Percentiles rank a stretch among this genome's conserved stretches.
phyloP scores from a whole-genome alignment of 2,113 vertebrate species.

The Calypte anna region DNA sequence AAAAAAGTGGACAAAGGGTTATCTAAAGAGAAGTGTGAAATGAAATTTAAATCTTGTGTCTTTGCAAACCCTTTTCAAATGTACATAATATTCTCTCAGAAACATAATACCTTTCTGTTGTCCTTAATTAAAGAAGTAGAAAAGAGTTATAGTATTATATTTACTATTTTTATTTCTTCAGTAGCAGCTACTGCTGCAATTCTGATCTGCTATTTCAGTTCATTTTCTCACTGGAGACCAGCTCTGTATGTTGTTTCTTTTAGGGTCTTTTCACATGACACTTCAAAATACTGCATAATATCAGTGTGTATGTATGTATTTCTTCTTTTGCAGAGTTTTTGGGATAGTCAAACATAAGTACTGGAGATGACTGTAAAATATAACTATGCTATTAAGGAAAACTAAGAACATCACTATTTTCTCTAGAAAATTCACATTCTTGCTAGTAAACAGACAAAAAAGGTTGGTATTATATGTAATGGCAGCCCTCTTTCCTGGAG shows the following conservation, averaged over 20 bases:
- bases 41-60: neutral
- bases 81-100: neutral
- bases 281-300: neutral
- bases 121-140: neutral
- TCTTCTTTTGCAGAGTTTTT: neutral
- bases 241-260: neutral
- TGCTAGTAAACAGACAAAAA: neutral
- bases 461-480: neutral
- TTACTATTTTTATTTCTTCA: neutral
- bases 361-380: neutral
- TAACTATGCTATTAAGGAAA: neutral
- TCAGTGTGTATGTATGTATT: no score
- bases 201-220: neutral
- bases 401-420: neutral
- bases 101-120: neutral
- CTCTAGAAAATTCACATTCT: neutral
- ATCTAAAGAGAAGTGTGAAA: neutral
- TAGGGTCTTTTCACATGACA: neutral
- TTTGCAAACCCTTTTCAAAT: neutral
- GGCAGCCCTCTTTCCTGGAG: neutral
- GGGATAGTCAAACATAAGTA: neutral
- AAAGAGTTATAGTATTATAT: neutral
- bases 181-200: neutral
- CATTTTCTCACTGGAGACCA: neutral
- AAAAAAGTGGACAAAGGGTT: neutral